phyloP scores from a whole-genome alignment of 2,113 vertebrate genomes.

The Xenotilapia leptura region DNA sequence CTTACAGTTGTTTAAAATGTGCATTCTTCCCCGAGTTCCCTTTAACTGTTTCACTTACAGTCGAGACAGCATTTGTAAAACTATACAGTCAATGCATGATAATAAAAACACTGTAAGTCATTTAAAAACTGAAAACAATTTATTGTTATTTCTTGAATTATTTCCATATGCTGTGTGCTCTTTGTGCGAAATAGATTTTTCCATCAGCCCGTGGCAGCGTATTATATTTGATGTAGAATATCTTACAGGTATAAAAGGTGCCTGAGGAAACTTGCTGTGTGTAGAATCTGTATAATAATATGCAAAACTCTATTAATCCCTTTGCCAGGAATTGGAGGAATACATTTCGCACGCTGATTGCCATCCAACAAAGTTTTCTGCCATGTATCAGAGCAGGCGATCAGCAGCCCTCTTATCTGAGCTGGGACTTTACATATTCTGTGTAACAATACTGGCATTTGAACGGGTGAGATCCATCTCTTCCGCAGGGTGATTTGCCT shows the following conservation, averaged over 20 bases:
- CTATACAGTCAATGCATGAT: neutral
- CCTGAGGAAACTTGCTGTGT: slow-evolving; percentile 9
- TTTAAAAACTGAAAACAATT: neutral
- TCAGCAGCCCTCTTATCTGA: slow-evolving; percentile 35
- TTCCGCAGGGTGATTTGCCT: slow-evolving; percentile 34
- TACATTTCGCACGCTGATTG: slow-evolving; percentile 34
- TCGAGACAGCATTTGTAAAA: neutral
- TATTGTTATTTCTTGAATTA: neutral
- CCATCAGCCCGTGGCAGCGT: neutral
- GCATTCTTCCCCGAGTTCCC: neutral
- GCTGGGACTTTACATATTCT: slow-evolving; percentile 55
- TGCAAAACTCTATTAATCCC: slow-evolving; percentile 27
- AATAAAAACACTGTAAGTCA: neutral
- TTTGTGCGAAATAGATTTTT: neutral
- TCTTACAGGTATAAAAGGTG: slow-evolving; percentile 7
- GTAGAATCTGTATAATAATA: neutral
- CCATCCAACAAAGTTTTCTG: slow-evolving; percentile 54
- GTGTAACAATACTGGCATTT: slow-evolving; percentile 35
- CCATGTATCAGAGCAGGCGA: slow-evolving; percentile 38
- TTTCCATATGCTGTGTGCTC: neutral
- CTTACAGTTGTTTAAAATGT: neutral
- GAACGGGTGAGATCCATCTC: slow-evolving; percentile 3
- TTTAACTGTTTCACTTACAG: neutral
- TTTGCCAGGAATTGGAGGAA: slow-evolving; percentile 26
- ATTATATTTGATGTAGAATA: neutral